Evolutionary conservation across 2,797 vertebrate genomes (phyloP), one percentile per base, ranked within the genome.

Genomic region (Taenioides sp.): DNA sequence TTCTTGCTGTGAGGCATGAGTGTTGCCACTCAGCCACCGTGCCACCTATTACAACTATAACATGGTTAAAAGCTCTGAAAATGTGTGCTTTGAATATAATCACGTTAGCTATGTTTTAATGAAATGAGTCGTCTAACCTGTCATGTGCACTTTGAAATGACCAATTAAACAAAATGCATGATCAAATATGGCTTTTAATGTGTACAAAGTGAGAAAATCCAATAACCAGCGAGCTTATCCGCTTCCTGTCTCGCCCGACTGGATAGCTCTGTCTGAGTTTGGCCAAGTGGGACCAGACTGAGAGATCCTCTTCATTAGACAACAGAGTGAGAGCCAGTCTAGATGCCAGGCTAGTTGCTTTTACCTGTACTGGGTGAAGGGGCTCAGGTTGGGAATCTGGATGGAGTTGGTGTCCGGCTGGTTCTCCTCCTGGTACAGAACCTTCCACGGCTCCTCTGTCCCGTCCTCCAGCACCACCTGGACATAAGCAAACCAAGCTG

Each of bases 341-440:
- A 72, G 70, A 54, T 61, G 23, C 37, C 59, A 7, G 28, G 25
- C 25, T 20, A 16, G 18, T 31, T 3, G 69, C 80, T 60, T 74
- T 94, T 87, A 99, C 97, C 97, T 96, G 94, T 99, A 99, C 84
- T 95, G 92, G 54, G 96, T 98, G 80, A 97, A 98, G 0, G 97
- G 97, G 0, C 87, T 95, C 81, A 99, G 95, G 90, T 96, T 90
- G 0, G 96, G 96, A 69, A 99, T 93, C 79, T 98, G 95, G 89
- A 99, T 87, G 4, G 81, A 85, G 85, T 97, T 95, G 75, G 95
- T 94, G 4, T 96, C 93, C 0, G 96, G 95, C 67, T 96, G 94
- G 20, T 96, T 97, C 73, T 97, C 95, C 70, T 95, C 94, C 86
- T 97, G 95, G 5, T 87, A 94, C 67, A 98, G 89, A 54, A 84